Conservation (phyloP, 2,888 invertebrate species). For the Limulus polyphemus region DNA sequence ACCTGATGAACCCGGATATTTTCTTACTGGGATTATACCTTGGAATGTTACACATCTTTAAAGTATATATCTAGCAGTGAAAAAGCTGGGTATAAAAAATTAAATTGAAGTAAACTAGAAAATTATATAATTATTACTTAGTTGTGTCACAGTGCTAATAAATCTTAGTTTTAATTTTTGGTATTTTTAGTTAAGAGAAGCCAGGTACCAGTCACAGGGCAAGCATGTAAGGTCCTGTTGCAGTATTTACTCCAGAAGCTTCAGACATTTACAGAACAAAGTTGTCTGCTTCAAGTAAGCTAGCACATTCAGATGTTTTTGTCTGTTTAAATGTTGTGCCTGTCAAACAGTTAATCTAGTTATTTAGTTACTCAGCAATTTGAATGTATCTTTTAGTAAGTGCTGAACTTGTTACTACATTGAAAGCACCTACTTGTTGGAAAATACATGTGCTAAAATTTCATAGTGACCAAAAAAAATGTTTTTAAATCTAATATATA, state of each 20-base stretch:
- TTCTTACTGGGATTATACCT: no score
- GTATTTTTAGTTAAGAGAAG: constrained; percentile 49
- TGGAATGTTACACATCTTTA: no score
- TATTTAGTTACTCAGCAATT: constrained; percentile 35
- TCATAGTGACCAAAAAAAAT: no score
- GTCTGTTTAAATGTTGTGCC: neutral
- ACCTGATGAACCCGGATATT: no score
- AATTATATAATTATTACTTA: constrained; percentile 6
- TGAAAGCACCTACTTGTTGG: no score
- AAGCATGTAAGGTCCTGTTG: constrained; percentile 55
- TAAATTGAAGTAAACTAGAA: neutral
- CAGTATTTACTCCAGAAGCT: constrained; percentile 48
- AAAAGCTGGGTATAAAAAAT: neutral
- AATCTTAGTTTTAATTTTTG: no score
- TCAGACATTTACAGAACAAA: constrained; percentile 32
- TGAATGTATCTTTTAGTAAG: neutral
- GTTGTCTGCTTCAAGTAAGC: constrained; percentile 34
- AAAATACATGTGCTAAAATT: no score
- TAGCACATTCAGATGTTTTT: neutral
- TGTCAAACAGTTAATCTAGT: constrained; percentile 24
- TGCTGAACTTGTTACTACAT: no score
- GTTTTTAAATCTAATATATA: no score
- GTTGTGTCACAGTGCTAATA: no score
- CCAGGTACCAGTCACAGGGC: constrained; percentile 52
- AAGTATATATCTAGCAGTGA: no score